Conservation (phyloP, 2,797 vertebrate species). For the Pseudochirops corinnae region DNA sequence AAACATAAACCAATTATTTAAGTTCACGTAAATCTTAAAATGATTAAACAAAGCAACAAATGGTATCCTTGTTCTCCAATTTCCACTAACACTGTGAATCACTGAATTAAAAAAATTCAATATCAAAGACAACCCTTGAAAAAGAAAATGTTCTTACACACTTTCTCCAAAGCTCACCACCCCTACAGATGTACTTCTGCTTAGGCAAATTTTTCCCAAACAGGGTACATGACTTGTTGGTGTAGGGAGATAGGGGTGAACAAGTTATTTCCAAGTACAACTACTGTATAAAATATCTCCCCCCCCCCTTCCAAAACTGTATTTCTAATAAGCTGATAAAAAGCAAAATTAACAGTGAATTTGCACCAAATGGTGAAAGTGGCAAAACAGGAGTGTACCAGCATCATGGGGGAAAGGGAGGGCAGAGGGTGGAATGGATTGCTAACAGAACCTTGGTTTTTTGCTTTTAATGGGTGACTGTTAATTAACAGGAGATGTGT, state of each 20-base stretch:
- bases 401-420: background rate
- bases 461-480: background rate
- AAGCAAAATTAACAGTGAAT: background rate
- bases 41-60: background rate
- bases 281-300: background rate
- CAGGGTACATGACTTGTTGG: background rate
- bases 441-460: background rate
- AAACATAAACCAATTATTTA: background rate
- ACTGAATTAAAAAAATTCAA: background rate
- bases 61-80: background rate
- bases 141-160: background rate
- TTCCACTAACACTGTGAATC: background rate
- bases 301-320: background rate
- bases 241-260: background rate
- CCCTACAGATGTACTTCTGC: background rate
- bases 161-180: background rate
- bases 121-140: background rate
- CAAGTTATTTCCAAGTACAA: background rate
- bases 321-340: background rate
- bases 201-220: background rate
- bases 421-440: background rate
- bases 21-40: background rate
- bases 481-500: background rate
- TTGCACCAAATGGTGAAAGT: background rate
- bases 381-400: background rate